phyloP scores from a whole-genome alignment of 2,888 invertebrate genomes.

The Ryuthela nishihirai region DNA sequence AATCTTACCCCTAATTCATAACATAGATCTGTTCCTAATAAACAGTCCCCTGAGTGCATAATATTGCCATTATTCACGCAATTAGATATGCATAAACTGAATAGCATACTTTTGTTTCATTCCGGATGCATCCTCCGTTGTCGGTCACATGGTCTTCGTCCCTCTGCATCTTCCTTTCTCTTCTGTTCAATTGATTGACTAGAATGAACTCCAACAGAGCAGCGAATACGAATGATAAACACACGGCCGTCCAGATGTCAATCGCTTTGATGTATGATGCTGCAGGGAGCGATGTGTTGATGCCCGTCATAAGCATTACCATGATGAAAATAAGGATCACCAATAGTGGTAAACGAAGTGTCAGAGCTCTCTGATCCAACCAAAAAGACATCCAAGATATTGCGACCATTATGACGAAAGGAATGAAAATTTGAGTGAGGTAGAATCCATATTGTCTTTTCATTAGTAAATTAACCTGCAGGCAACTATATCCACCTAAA shows the following conservation, averaged over 20 bases:
- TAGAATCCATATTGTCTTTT: conserved; percentile 29
- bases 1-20: no score
- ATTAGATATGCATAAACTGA: no score
- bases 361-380: conserved; percentile 27
- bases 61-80: no score
- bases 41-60: no score
- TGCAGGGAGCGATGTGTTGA: conserved; percentile 12
- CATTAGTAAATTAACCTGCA: conserved; percentile 16
- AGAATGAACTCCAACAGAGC: conserved; percentile 23
- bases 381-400: conserved; percentile 28
- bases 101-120: no score
- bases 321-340: conserved; percentile 29
- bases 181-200: conserved; percentile 23
- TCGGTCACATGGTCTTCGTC: conserved; percentile 23
- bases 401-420: conserved; percentile 23
- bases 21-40: no score
- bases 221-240: conserved; percentile 22
- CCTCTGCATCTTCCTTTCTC: conserved; percentile 22
- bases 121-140: conserved; percentile 17
- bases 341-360: conserved; percentile 19
- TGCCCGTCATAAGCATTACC: conserved; percentile 11
- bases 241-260: conserved; percentile 33
- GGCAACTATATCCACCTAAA: conserved; percentile 26
- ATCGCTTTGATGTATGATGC: conserved; percentile 26
- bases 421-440: conserved; percentile 25